Conservation (phyloP, 2,888 invertebrate genomes). For the Agonopterix subpropinquella region DNA sequence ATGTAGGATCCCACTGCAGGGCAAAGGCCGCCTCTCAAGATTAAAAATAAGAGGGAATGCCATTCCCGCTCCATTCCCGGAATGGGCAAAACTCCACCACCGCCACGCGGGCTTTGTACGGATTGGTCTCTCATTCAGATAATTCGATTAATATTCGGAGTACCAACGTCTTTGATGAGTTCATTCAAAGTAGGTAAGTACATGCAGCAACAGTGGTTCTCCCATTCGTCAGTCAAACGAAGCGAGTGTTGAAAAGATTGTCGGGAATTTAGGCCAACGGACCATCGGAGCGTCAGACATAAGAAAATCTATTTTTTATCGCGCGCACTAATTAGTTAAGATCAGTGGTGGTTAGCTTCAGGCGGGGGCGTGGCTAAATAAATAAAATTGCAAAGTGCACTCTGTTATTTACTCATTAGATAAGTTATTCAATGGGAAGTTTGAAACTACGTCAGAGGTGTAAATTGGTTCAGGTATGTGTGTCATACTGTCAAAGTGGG, state of each 20-base stretch:
- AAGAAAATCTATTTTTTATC: conserved; percentile 59
- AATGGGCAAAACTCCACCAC: no score
- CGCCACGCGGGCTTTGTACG: no score
- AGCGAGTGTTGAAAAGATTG: not conserved
- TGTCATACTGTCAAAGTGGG: not conserved
- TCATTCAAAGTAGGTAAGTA: no score
- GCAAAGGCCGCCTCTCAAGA: no score
- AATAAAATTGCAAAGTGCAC: conserved; percentile 28
- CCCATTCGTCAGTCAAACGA: no score
- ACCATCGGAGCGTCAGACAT: conserved; percentile 30
- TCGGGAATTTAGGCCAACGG: conserved; percentile 57
- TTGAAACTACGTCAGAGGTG: conserved; percentile 4
- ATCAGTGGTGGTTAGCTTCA: conserved; percentile 27
- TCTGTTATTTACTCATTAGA: conserved; percentile 30
- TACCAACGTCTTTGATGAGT: no score
- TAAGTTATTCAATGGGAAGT: conserved; percentile 11
- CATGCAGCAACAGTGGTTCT: no score
- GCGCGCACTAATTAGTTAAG: conserved; percentile 39
- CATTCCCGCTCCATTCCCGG: no score
- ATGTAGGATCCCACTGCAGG: no score
- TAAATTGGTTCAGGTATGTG: not conserved
- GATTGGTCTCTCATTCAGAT: no score
- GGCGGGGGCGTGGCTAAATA: conserved; percentile 13
- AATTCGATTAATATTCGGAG: no score
- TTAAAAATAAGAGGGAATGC: no score